phyloP scores from a whole-genome alignment of 2,888 invertebrate species.

The Nezara viridula region DNA sequence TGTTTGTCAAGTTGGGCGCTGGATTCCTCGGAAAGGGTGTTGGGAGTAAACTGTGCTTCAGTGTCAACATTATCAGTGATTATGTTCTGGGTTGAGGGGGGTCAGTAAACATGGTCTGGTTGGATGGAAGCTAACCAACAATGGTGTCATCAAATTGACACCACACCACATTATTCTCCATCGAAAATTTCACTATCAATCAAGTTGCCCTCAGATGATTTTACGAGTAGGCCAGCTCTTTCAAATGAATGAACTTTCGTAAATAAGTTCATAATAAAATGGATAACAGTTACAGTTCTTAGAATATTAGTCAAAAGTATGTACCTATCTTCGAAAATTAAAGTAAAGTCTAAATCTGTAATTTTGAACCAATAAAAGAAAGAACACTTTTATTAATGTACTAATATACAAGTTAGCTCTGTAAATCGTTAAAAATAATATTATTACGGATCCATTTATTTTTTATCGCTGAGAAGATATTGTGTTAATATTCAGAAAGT shows the following conservation, averaged over 20 bases:
- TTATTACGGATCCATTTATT: too few relatives aligned
- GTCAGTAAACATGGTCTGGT: constrained; percentile 36
- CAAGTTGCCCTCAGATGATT: neutral
- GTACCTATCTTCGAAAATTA: too few relatives aligned
- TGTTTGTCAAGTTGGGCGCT: neutral
- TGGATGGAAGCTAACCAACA: neutral
- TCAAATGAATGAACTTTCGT: too few relatives aligned
- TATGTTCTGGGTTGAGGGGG: constrained; percentile 25
- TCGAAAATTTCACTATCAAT: neutral
- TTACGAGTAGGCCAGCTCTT: neutral
- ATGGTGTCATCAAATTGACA: neutral
- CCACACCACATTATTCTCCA: neutral
- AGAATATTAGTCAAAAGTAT: neutral
- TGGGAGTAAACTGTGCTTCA: constrained; percentile 10
- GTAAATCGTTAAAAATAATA: too few relatives aligned
- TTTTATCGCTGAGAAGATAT: too few relatives aligned
- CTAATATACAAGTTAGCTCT: too few relatives aligned
- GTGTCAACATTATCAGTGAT: constrained; percentile 37
- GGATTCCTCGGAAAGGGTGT: constrained; percentile 24
- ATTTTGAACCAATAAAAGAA: too few relatives aligned
- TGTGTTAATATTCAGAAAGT: too few relatives aligned
- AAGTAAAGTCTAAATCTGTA: too few relatives aligned
- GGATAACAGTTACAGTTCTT: too few relatives aligned
- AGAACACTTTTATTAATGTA: too few relatives aligned
- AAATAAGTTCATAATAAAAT: too few relatives aligned